These are phyloP conservation scores for Porites rus DNA, from an alignment of 92 coral and sea anemone species.

Conservation along the genomic window DNA sequence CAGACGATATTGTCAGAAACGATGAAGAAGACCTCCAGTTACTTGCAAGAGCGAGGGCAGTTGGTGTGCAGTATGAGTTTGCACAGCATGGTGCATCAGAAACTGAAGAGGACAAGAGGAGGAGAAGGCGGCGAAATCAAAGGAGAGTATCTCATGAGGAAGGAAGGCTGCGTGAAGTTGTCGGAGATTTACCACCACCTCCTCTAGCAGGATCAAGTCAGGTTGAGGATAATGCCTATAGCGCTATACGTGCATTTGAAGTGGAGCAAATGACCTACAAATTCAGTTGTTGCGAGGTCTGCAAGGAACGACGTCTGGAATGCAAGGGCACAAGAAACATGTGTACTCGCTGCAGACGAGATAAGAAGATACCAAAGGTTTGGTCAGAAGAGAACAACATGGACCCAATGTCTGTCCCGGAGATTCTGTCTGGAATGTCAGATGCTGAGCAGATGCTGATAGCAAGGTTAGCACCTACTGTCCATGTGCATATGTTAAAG, in stretches of 20 bases:
- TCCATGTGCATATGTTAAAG: neutral
- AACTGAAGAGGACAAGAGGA: conserved; percentile 13
- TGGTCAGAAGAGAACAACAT: too few relatives aligned
- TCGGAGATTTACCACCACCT: conserved; percentile 48
- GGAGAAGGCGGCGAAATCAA: conserved; percentile 29
- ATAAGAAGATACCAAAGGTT: too few relatives aligned
- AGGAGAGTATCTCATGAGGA: conserved; percentile 13
- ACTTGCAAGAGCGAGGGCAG: conserved; percentile 37
- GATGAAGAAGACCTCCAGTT: conserved; percentile 8
- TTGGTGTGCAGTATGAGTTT: conserved; percentile 40
- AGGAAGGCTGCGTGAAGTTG: conserved; percentile 24
- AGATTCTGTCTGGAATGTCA: neutral
- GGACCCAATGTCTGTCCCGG: too few relatives aligned
- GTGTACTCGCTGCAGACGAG: conserved; percentile 9
- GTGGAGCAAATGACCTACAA: conserved; percentile 41
- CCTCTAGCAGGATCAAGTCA: conserved; percentile 42
- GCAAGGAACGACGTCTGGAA: conserved; percentile 58
- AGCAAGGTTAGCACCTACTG: conserved; percentile 17
- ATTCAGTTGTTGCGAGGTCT: conserved; percentile 46
- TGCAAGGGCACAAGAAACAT: neutral
- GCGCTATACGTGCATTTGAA: conserved; percentile 48
- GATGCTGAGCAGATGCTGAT: conserved; percentile 58
- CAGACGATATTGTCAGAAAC: neutral
- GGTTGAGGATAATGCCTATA: conserved; percentile 35
- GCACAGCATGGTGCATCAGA: conserved; percentile 31